phyloP scores from a whole-genome alignment of 2,797 vertebrate species.

The Lutjanus argentimaculatus region DNA sequence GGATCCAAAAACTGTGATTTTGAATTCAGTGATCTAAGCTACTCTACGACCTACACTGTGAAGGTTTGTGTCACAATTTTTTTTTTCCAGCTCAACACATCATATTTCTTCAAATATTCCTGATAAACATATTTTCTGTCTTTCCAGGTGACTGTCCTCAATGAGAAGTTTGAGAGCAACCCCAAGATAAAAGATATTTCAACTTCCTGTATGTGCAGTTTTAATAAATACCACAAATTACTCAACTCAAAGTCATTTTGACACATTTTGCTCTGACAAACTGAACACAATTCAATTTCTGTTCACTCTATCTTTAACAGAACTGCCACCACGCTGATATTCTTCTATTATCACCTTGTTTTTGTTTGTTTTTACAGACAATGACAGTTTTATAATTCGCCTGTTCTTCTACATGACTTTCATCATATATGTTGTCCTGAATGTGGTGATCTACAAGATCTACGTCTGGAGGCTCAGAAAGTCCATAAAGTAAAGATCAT shows the following conservation, averaged over 20 bases:
- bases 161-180: rapidly evolving
- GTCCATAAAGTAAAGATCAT: too few relatives aligned
- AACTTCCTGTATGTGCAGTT: conserved; percentile 61
- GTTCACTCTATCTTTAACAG: too few relatives aligned
- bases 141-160: conserved; percentile 46
- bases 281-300: not conserved
- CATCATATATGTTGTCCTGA: too few relatives aligned
- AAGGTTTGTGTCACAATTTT: conserved; percentile 59
- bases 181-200: rapidly evolving
- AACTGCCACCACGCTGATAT: too few relatives aligned
- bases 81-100: too few relatives aligned
- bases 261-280: not conserved
- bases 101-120: not conserved
- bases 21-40: conserved; percentile 53
- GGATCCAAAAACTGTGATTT: not conserved
- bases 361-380: too few relatives aligned
- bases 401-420: too few relatives aligned
- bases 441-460: too few relatives aligned
- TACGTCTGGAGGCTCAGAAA: too few relatives aligned
- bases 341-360: too few relatives aligned
- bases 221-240: not conserved
- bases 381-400: too few relatives aligned
- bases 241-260: not conserved
- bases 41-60: conserved; percentile 65
- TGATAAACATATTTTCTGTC: conserved; percentile 3